Percentiles rank a stretch among this genome's conserved stretches.
Conservation (phyloP, 2,113 vertebrate species). For the Pseudorasbora parva region DNA sequence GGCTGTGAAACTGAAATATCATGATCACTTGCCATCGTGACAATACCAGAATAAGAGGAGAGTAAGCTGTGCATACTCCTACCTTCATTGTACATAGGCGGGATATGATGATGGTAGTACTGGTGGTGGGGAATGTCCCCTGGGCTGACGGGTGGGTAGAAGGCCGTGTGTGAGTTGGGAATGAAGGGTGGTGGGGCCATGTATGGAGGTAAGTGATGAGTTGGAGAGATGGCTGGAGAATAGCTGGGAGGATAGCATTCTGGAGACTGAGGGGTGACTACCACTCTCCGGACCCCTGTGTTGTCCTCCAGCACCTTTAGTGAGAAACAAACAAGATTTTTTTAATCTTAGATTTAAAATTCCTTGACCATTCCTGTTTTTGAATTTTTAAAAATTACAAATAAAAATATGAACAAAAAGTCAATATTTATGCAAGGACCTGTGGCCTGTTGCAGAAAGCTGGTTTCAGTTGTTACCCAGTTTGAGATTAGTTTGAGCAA, state of each 20-base stretch:
- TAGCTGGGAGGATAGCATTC: conserved; percentile 97
- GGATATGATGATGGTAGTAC: conserved; percentile 93
- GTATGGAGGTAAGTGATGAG: conserved; percentile 93
- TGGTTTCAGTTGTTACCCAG: too few relatives aligned
- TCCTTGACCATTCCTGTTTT: not conserved
- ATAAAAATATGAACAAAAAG: not conserved
- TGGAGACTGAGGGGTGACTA: conserved; percentile 95
- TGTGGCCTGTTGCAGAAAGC: too few relatives aligned
- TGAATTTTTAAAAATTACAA: not conserved
- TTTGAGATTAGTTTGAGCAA: too few relatives aligned
- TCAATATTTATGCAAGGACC: not conserved
- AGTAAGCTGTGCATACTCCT: conserved; percentile 48
- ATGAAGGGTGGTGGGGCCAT: conserved; percentile 93
- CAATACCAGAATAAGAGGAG: not conserved
- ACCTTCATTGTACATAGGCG: conserved; percentile 96
- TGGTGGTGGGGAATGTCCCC: conserved; percentile 93
- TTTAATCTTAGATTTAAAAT: conserved; percentile 5
- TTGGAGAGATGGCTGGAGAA: conserved; percentile 93
- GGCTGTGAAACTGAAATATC: not conserved
- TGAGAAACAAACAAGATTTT: conserved; percentile 28
- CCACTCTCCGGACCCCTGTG: conserved; percentile 94
- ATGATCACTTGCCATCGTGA: not conserved
- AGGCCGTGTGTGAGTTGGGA: conserved; percentile 91
- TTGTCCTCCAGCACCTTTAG: conserved; percentile 93
- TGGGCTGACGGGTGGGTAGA: conserved; percentile 93